Conservation (phyloP, 2,888 invertebrate genomes). For the Aelia acuminata region DNA sequence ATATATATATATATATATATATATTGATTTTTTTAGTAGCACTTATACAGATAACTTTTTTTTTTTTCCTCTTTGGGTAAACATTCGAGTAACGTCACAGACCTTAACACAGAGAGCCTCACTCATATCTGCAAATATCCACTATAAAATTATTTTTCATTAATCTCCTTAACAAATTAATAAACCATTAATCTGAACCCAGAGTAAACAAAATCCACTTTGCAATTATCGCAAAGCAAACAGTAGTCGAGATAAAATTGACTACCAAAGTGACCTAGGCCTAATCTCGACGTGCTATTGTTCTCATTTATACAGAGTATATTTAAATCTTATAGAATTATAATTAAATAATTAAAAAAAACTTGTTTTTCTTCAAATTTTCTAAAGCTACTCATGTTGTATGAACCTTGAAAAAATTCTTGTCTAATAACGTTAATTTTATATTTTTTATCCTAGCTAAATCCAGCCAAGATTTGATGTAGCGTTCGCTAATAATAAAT, state of each 20-base stretch:
- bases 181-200: slow-evolving; percentile 54
- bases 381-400: no score
- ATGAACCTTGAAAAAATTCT: no score
- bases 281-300: not conserved
- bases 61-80: not conserved
- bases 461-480: no score
- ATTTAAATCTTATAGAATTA: not conserved
- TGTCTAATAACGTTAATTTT: no score
- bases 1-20: no score
- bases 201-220: not conserved
- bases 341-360: no score
- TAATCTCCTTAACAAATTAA: slow-evolving; percentile 49
- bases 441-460: no score
- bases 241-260: not conserved
- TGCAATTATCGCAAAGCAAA: slow-evolving; percentile 11
- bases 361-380: no score
- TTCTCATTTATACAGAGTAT: not conserved
- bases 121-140: slow-evolving; percentile 46
- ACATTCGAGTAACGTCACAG: not conserved
- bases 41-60: not conserved
- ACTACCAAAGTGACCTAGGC: not conserved
- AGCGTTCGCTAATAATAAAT: no score
- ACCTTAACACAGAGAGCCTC: not conserved
- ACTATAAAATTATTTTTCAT: slow-evolving; percentile 12
- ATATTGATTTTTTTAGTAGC: not conserved